Percentiles rank a stretch among this genome's conserved stretches.
phyloP scores from a whole-genome alignment of 2,888 invertebrate species.

The Trachelus tabidus region DNA sequence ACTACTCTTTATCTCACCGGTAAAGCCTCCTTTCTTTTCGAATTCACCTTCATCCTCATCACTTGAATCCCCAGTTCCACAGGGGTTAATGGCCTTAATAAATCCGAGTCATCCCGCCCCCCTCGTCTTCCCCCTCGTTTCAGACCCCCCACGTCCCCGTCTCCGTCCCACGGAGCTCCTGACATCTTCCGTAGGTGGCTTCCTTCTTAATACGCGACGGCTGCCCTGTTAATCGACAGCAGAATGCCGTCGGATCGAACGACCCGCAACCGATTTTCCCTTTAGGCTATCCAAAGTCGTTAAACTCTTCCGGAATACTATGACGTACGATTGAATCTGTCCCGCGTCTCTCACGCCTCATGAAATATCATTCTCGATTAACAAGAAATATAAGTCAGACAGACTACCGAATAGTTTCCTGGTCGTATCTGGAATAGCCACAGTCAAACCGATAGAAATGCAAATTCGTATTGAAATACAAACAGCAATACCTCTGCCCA shows the following conservation, averaged over 20 bases:
- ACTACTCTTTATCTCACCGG: neutral
- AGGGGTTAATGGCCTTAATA: neutral
- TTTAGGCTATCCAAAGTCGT: neutral
- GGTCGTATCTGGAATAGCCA: neutral
- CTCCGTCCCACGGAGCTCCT: neutral
- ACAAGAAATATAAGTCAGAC: neutral
- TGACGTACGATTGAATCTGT: neutral
- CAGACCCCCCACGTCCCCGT: too few relatives aligned
- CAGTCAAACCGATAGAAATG: conserved; percentile 24
- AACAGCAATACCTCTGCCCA: conserved; percentile 22
- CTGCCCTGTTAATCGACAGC: neutral
- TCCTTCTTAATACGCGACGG: neutral
- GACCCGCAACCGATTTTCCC: neutral
- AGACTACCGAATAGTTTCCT: neutral
- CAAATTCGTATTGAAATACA: conserved; percentile 35
- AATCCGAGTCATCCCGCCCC: neutral
- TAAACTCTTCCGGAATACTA: neutral
- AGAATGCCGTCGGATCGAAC: neutral
- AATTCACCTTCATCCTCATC: neutral
- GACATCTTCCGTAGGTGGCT: neutral
- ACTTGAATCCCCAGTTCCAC: neutral
- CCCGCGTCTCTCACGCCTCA: neutral
- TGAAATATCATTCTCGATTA: neutral
- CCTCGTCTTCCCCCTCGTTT: neutral
- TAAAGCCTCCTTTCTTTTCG: neutral